Evolutionary conservation across 2,113 vertebrate genomes (phyloP).

Genomic region (Pollachius pollachius): DNA sequence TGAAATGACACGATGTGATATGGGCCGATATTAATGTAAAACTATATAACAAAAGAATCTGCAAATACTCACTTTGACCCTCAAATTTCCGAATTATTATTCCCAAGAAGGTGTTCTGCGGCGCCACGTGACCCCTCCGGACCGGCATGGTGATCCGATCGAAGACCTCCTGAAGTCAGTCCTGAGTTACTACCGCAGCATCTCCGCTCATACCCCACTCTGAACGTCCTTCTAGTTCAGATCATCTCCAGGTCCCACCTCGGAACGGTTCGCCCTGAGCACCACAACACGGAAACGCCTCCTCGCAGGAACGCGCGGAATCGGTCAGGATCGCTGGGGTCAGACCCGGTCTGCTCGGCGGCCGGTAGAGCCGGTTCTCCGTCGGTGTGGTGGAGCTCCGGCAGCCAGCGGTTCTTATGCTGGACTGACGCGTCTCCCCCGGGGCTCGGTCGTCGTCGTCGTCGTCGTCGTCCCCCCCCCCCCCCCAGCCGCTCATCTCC

Average conservation of each 20-base stretch:
- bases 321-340: constrained; percentile 64
- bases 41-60: background rate
- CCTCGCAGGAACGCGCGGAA: constrained; percentile 61
- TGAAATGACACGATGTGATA: too few species aligned
- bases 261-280: constrained; percentile 50
- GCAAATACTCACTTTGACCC: constrained; percentile 93
- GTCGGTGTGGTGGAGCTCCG: constrained; percentile 65
- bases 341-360: constrained; percentile 73
- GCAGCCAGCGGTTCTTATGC: constrained; percentile 56
- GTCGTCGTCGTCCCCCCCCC: too few species aligned
- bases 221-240: constrained; percentile 50
- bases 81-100: constrained; percentile 99
- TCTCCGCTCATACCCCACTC: constrained; percentile 35
- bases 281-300: constrained; percentile 49
- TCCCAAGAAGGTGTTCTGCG: constrained; percentile 97
- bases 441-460: too few species aligned
- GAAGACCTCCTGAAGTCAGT: constrained; percentile 61
- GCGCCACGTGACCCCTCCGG: constrained; percentile 98
- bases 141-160: constrained; percentile 87
- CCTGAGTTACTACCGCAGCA: constrained; percentile 79
- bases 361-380: constrained; percentile 78
- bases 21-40: background rate
- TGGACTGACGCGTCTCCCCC: constrained; percentile 75
- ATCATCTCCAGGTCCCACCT: constrained; percentile 47
- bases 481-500: too few species aligned